These are phyloP conservation scores for Elephantulus edwardii DNA, from an alignment of 2,113 vertebrate genomes.

Conservation along the genomic window DNA sequence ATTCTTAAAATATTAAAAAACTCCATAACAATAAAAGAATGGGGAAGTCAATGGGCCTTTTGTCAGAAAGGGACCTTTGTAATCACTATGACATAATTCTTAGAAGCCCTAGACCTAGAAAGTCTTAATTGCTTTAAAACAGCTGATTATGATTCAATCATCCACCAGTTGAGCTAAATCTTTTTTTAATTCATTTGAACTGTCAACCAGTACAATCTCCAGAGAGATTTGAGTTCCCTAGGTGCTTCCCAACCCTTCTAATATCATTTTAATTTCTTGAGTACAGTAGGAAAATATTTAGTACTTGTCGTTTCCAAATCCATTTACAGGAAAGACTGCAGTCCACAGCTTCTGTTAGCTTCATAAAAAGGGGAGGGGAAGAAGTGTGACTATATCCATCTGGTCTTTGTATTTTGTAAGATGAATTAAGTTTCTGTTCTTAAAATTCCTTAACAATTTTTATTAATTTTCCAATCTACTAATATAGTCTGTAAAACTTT, in stretches of 20 bases:
- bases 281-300: neutral
- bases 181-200: constrained; percentile 29
- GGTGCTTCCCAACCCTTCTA: neutral
- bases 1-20: no score
- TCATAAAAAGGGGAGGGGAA: neutral
- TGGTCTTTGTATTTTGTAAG: neutral
- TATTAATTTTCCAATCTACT: constrained; percentile 21
- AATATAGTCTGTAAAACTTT: constrained; percentile 50
- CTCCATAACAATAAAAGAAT: neutral
- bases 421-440: constrained; percentile 31
- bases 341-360: neutral
- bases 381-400: neutral
- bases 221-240: neutral
- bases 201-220: neutral
- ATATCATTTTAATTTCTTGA: constrained; percentile 20
- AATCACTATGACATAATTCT: neutral
- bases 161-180: constrained; percentile 2
- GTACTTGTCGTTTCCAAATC: neutral
- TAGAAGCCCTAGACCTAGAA: neutral
- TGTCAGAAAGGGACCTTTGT: neutral
- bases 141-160: neutral
- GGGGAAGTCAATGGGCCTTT: neutral
- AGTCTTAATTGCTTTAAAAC: constrained; percentile 6
- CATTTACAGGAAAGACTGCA: neutral
- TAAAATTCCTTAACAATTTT: constrained; percentile 28